Conservation (phyloP, 2,113 vertebrate genomes). For the Balaenoptera acutorostrata region DNA sequence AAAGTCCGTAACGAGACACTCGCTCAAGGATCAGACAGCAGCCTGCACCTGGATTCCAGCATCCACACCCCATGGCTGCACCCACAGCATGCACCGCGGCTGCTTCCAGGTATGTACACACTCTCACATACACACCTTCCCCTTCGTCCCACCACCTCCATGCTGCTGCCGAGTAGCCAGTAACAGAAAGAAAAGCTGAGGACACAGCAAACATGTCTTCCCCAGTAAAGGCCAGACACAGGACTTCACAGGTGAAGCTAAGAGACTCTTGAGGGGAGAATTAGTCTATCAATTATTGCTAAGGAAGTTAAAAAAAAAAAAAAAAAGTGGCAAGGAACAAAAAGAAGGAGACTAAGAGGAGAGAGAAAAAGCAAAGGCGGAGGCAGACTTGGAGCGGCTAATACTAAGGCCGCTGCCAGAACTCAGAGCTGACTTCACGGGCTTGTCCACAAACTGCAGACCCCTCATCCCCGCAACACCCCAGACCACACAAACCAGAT, state of each 20-base stretch:
- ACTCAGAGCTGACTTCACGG: background rate
- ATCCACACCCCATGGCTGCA: background rate
- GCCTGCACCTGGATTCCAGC: background rate
- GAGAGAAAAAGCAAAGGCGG: background rate
- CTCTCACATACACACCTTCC: background rate
- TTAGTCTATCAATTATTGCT: background rate
- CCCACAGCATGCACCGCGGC: rapidly evolving
- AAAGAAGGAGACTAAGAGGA: background rate
- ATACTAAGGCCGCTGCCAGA: background rate
- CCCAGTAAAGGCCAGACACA: background rate
- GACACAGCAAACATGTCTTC: background rate
- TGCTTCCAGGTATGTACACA: background rate
- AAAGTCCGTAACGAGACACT: background rate
- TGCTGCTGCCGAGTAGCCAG: background rate
- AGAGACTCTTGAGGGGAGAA: background rate
- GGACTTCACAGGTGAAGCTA: background rate
- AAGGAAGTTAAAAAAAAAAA: background rate
- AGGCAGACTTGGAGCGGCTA: background rate
- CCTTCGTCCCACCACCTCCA: background rate
- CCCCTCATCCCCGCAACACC: background rate
- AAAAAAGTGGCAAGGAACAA: background rate
- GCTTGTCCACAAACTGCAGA: background rate
- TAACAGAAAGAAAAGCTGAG: background rate
- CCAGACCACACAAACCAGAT: too few relatives aligned
- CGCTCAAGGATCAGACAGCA: background rate